Evolutionary conservation across 2,113 vertebrate genomes (phyloP).

Genomic region (Marcusenius ussheri): DNA sequence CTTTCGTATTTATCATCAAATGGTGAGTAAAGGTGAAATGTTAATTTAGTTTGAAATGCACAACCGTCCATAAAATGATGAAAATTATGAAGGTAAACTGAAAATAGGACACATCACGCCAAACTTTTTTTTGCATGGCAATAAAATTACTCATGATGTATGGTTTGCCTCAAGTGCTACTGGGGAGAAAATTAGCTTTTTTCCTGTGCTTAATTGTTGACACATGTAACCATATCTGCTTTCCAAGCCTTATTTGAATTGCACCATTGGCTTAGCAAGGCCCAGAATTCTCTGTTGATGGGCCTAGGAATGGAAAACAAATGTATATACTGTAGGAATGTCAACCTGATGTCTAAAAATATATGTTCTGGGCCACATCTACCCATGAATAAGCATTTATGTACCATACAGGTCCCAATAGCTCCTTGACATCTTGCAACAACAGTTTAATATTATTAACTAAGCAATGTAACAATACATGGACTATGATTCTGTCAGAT

Average conservation of each 20-base stretch:
- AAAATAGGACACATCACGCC: not conserved
- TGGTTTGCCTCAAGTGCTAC: slow-evolving; percentile 33
- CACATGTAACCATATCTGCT: slow-evolving; percentile 73
- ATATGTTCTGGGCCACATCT: not conserved
- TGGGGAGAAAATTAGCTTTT: slow-evolving; percentile 49
- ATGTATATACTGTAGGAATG: not conserved
- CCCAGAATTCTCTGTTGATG: slow-evolving; percentile 40
- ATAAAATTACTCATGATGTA: slow-evolving; percentile 26
- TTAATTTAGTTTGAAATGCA: not conserved
- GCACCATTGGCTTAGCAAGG: slow-evolving; percentile 50
- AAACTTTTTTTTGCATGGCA: not conserved
- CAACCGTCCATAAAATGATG: not conserved
- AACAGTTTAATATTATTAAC: not conserved
- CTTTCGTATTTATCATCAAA: not conserved
- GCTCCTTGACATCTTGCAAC: not conserved
- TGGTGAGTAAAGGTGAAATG: not conserved
- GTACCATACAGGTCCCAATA: not conserved
- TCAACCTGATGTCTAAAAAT: not conserved
- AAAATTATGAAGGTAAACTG: not conserved
- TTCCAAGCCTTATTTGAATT: slow-evolving; percentile 49
- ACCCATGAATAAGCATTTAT: not conserved
- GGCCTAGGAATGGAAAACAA: not conserved
- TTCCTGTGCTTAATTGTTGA: slow-evolving; percentile 62
- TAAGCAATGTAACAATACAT: not conserved
- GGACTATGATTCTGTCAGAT: not conserved